Percentiles rank a stretch among this genome's conserved stretches.
These are phyloP conservation scores for Cydia splendana DNA, from an alignment of 1,140 invertebrate species.

Conservation along the genomic window DNA sequence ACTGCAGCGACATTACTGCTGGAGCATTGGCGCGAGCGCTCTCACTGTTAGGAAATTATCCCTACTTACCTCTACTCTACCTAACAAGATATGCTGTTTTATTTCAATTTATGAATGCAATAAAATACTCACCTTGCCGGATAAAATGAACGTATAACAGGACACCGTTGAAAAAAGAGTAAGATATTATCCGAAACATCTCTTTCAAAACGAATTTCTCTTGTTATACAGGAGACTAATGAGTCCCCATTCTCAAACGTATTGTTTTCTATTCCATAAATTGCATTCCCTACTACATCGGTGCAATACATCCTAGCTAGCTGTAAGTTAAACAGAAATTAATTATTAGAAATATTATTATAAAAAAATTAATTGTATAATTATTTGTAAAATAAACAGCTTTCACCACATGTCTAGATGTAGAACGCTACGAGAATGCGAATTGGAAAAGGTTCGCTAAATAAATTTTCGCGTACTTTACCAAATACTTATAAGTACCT, in stretches of 20 bases:
- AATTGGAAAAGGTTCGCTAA: no score
- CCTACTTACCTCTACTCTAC: no score
- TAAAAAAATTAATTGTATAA: no score
- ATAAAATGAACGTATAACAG: not conserved
- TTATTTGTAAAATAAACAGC: no score
- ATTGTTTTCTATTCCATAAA: not conserved
- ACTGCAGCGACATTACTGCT: not conserved
- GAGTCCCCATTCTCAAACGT: not conserved
- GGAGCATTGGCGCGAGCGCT: not conserved
- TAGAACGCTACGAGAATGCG: no score
- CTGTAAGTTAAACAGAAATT: not conserved
- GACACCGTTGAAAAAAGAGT: not conserved
- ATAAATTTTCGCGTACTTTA: no score
- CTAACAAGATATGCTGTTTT: no score
- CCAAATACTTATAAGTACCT: no score
- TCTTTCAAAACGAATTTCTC: not conserved
- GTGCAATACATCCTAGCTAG: not conserved
- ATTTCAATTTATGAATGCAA: not conserved
- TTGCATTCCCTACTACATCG: not conserved
- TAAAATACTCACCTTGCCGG: not conserved
- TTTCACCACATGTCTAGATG: no score
- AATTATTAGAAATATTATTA: no score
- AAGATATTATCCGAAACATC: not conserved
- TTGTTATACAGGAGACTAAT: not conserved
- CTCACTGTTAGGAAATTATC: no score